These are phyloP conservation scores for Bradypodion pumilum DNA, from an alignment of 2,797 vertebrate genomes.

Conservation along the genomic window DNA sequence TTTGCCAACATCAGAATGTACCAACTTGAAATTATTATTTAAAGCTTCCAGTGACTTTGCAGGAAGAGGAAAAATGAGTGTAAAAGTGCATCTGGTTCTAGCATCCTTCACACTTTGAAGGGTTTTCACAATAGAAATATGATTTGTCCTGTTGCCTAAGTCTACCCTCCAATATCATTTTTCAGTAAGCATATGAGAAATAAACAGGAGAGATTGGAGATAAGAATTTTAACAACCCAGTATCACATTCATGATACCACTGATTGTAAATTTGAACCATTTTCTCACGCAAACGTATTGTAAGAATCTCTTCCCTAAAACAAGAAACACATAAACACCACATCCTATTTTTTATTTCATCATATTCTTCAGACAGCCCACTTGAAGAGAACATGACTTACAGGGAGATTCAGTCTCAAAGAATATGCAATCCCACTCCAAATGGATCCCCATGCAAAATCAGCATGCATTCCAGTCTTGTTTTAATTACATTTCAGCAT, in stretches of 20 bases:
- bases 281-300: not conserved
- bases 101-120: not conserved
- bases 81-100: not conserved
- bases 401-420: not conserved
- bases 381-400: not conserved
- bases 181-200: not conserved
- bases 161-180: not conserved
- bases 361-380: not conserved
- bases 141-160: not conserved
- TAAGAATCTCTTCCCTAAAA: not conserved
- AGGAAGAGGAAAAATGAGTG: not conserved
- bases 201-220: not conserved
- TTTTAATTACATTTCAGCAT: no score
- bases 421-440: not conserved
- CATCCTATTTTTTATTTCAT: not conserved
- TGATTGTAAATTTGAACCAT: not conserved
- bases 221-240: not conserved
- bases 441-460: no score
- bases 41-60: not conserved
- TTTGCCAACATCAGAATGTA: not conserved
- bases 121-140: not conserved
- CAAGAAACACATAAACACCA: not conserved
- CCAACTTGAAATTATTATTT: not conserved
- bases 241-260: not conserved
- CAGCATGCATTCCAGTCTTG: no score